phyloP scores from a whole-genome alignment of 2,797 vertebrate genomes.

The Thunnus albacares region DNA sequence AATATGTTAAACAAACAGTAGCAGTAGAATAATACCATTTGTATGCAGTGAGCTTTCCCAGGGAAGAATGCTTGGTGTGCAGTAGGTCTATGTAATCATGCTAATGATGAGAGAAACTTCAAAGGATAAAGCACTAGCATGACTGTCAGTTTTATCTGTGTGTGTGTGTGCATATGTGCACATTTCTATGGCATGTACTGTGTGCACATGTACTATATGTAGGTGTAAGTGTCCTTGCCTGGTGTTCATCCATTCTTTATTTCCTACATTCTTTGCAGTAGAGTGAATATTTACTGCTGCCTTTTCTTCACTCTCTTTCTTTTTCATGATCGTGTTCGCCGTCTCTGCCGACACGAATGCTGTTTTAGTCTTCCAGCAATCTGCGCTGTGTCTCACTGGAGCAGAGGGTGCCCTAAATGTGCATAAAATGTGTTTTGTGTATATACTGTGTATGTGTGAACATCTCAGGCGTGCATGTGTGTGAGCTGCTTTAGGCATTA shows the following conservation, averaged over 20 bases:
- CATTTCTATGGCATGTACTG: slow-evolving; percentile 20
- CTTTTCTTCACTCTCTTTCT: slow-evolving; percentile 16
- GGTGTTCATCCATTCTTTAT: slow-evolving; percentile 25
- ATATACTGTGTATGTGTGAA: slow-evolving; percentile 12
- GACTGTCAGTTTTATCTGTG: slow-evolving; percentile 1
- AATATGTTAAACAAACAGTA: slow-evolving; percentile 34
- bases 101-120: slow-evolving; percentile 46
- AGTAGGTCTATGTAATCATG: slow-evolving; percentile 32
- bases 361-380: slow-evolving; percentile 48
- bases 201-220: slow-evolving; percentile 6
- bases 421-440: slow-evolving; percentile 31
- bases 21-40: slow-evolving; percentile 21
- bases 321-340: slow-evolving; percentile 39
- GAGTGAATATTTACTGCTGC: slow-evolving; percentile 44
- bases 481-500: slow-evolving; percentile 26
- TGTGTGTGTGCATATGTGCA: background rate
- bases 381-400: slow-evolving; percentile 33
- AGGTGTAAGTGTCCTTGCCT: slow-evolving; percentile 18
- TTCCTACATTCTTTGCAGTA: slow-evolving; percentile 9
- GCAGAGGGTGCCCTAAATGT: slow-evolving; percentile 46
- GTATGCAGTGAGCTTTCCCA: slow-evolving; percentile 22
- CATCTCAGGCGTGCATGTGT: slow-evolving; percentile 23
- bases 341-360: slow-evolving; percentile 41
- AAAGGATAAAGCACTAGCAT: slow-evolving; percentile 16
- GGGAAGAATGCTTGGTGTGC: slow-evolving; percentile 27